A percentile compares a stretch with the other conserved stretches of the same genome.
These are phyloP conservation scores for Neotoxoptera formosana DNA, from an alignment of 1,140 invertebrate species.

Conservation along the genomic window DNA sequence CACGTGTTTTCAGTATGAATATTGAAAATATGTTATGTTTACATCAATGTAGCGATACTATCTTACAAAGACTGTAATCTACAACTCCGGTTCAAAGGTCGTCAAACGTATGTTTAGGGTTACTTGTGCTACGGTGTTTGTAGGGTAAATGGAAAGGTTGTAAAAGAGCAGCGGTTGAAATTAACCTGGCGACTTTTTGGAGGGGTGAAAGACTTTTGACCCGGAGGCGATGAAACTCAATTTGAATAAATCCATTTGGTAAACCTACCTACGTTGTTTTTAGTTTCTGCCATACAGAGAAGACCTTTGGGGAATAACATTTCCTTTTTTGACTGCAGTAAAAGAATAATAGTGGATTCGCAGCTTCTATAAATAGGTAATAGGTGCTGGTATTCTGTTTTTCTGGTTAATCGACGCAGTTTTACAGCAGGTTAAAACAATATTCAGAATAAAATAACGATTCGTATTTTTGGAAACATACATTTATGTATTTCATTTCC, in stretches of 20 bases:
- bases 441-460: not conserved
- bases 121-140: not conserved
- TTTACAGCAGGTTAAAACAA: not conserved
- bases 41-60: not conserved
- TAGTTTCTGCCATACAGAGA: not conserved
- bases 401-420: not conserved
- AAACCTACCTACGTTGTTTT: conserved; percentile 36
- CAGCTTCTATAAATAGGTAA: conserved; percentile 9
- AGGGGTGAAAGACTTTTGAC: conserved; percentile 46
- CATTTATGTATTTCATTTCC: not conserved
- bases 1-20: not conserved
- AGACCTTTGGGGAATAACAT: conserved; percentile 26
- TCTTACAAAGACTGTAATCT: not conserved
- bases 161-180: conserved; percentile 56
- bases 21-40: not conserved
- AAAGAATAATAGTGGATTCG: conserved; percentile 28
- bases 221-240: conserved; percentile 57
- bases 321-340: not conserved
- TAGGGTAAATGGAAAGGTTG: conserved; percentile 43
- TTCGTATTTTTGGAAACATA: not conserved
- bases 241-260: conserved; percentile 57
- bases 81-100: not conserved
- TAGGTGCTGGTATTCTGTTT: not conserved
- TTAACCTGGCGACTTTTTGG: conserved; percentile 55
- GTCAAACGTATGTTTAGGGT: conserved; percentile 20